These are phyloP conservation scores for Paelopatides confundens DNA, from an alignment of 53 echinoderm and acorn worm genomes.

Conservation along the genomic window DNA sequence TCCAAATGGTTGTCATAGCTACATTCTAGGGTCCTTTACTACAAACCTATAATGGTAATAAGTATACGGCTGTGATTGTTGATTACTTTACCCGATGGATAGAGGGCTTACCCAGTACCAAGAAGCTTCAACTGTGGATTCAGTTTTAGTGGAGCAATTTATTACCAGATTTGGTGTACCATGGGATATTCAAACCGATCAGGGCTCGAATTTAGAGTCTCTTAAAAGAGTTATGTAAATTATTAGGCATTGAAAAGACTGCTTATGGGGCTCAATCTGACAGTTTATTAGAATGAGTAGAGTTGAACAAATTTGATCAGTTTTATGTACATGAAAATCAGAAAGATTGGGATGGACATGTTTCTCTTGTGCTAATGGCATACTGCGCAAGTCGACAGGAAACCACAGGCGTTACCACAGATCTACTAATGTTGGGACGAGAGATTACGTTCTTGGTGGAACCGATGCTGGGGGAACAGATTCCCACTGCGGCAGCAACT, in stretches of 20 bases:
- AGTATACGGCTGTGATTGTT: constrained; percentile 1
- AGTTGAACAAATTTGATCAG: not conserved
- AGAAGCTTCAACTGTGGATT: constrained; percentile 27
- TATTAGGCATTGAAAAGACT: constrained; percentile 3
- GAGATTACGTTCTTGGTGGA: not conserved
- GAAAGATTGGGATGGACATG: too few species aligned
- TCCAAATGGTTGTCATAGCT: too few species aligned
- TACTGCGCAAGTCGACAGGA: constrained; percentile 2
- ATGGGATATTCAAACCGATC: not conserved
- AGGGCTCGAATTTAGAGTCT: constrained; percentile 25
- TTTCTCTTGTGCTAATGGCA: constrained; percentile 24
- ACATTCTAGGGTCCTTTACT: constrained; percentile 39
- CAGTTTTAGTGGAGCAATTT: constrained; percentile 25
- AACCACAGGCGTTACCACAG: not conserved
- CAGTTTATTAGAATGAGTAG: constrained; percentile 1
- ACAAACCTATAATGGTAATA: constrained; percentile 30
- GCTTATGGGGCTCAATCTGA: not conserved
- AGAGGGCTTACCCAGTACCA: constrained; percentile 40
- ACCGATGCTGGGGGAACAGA: not conserved
- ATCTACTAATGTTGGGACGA: constrained; percentile 7
- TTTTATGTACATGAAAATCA: constrained; percentile 11
- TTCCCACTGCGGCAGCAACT: not conserved
- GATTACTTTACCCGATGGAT: constrained; percentile 38
- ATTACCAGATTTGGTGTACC: not conserved
- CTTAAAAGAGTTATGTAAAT: constrained; percentile 1